Conservation (phyloP, 2,888 invertebrate species). For the Hermodice carunculata region DNA sequence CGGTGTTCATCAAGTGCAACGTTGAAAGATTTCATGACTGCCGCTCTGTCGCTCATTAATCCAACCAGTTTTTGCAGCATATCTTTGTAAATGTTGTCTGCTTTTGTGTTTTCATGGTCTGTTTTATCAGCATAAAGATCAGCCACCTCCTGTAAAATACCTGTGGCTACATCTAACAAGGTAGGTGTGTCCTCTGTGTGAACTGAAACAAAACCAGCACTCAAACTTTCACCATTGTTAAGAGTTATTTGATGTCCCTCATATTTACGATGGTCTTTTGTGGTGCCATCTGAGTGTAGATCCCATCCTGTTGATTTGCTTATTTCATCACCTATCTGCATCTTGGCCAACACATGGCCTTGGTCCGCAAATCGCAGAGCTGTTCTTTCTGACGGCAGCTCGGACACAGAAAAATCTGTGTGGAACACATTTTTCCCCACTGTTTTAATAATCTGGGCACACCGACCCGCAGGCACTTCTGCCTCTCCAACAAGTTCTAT, state of each 20-base stretch:
- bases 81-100: not conserved
- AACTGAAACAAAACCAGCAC: not conserved
- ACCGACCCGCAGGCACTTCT: not conserved
- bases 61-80: not conserved
- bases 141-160: not conserved
- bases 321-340: not conserved
- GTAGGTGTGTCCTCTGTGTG: not conserved
- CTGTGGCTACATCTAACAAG: not conserved
- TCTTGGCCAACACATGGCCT: not conserved
- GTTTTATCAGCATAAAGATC: not conserved
- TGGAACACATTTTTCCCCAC: not conserved
- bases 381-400: not conserved
- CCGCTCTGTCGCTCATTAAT: not conserved
- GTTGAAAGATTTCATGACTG: not conserved
- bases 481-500: not conserved
- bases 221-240: not conserved
- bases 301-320: not conserved
- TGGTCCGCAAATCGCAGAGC: not conserved
- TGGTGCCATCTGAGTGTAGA: not conserved
- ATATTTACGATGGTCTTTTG: not conserved
- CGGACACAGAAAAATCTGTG: not conserved
- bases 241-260: not conserved
- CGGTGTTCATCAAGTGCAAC: not conserved
- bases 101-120: not conserved
- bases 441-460: not conserved